These are phyloP conservation scores for Xanthia icteritia DNA, from an alignment of 2,888 invertebrate species.

Conservation along the genomic window DNA sequence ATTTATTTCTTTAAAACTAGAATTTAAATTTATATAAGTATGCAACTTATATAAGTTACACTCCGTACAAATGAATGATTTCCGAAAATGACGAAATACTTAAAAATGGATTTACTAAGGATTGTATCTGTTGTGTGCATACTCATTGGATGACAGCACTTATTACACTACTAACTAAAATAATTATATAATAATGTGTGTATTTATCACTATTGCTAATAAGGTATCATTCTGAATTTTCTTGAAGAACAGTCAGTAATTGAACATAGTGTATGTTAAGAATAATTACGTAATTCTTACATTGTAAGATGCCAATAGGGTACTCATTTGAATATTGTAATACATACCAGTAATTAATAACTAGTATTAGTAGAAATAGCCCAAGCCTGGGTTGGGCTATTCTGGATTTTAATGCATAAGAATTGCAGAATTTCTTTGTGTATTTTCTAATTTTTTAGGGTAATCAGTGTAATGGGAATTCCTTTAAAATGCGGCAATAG, in stretches of 20 bases:
- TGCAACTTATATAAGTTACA: neutral
- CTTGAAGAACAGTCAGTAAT: neutral
- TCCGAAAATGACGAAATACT: neutral
- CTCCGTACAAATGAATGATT: constrained; percentile 7
- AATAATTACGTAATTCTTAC: constrained; percentile 3
- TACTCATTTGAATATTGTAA: constrained; percentile 10
- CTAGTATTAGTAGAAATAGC: neutral
- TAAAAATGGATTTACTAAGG: neutral
- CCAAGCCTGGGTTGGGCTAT: neutral
- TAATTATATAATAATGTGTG: constrained; percentile 19
- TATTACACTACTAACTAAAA: neutral
- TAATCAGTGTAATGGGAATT: neutral
- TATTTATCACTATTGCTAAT: constrained; percentile 28
- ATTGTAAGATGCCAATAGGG: constrained; percentile 19
- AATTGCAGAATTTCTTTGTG: neutral
- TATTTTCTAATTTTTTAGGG: neutral
- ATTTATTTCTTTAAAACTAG: neutral
- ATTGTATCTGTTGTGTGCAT: neutral
- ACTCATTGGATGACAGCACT: neutral
- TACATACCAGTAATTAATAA: constrained; percentile 9
- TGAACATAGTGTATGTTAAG: neutral
- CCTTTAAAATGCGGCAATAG: neutral
- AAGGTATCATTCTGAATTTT: constrained; percentile 11
- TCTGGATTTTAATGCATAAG: neutral
- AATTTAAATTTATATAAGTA: neutral